phyloP scores from a whole-genome alignment of 1,140 invertebrate genomes.

The Cydia fagiglandana region DNA sequence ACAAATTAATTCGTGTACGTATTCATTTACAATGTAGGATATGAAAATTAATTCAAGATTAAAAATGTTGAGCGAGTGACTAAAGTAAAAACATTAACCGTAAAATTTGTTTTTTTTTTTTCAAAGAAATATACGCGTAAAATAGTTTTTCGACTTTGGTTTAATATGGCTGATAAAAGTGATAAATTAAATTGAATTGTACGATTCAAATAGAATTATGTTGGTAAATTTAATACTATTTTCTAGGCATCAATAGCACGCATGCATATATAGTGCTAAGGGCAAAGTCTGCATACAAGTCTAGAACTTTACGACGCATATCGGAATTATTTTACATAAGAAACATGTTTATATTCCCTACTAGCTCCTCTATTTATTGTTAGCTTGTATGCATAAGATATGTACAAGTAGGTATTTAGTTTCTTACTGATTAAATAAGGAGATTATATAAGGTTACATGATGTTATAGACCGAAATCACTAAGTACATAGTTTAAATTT shows the following conservation, averaged over 20 bases:
- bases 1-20: too few relatives aligned
- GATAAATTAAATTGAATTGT: not conserved
- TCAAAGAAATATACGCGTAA: too few relatives aligned
- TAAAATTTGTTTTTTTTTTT: too few relatives aligned
- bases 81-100: too few relatives aligned
- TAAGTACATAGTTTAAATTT: too few relatives aligned
- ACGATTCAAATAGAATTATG: not conserved
- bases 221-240: too few relatives aligned
- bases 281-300: not conserved
- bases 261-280: not conserved
- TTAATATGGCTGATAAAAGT: not conserved
- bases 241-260: not conserved
- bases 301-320: not conserved
- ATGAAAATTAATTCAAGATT: too few relatives aligned
- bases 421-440: not conserved
- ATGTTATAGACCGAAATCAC: too few relatives aligned
- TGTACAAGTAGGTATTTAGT: not conserved
- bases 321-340: slow-evolving; percentile 13
- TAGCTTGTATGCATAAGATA: not conserved
- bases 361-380: not conserved
- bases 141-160: too few relatives aligned
- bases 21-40: too few relatives aligned
- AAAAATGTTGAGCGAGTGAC: too few relatives aligned
- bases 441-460: not conserved
- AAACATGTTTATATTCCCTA: slow-evolving; percentile 1